Conservation (phyloP, 2,797 vertebrate genomes). For the Myiothlypis coronata region DNA sequence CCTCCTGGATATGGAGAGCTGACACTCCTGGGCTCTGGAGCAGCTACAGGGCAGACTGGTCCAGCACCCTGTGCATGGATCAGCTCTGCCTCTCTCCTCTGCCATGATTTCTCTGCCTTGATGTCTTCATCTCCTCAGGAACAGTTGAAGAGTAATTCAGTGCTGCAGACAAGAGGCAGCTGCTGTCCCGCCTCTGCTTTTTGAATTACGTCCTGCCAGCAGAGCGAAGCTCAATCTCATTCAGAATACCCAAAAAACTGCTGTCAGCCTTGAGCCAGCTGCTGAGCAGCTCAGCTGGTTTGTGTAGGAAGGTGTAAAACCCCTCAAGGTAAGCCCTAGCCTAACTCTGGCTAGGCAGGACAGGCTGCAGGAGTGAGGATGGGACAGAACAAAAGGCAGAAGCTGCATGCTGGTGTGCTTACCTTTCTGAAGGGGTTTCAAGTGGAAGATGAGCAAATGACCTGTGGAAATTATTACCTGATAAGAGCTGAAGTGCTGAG, state of each 20-base stretch:
- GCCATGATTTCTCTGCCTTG: not conserved
- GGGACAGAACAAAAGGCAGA: not conserved
- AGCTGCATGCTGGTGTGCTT: not conserved
- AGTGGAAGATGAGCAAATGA: not conserved
- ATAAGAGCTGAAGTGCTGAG: not conserved
- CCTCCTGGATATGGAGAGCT: not conserved
- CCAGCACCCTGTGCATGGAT: not conserved
- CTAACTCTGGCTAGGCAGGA: fast-evolving
- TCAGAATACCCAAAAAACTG: not conserved
- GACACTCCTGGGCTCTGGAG: not conserved
- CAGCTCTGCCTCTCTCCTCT: not conserved
- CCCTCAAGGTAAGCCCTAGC: not conserved
- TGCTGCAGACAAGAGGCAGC: not conserved
- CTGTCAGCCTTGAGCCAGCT: not conserved
- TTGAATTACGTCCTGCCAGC: not conserved
- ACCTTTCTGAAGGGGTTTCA: not conserved
- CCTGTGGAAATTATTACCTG: not conserved
- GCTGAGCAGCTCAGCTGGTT: not conserved
- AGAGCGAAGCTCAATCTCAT: not conserved
- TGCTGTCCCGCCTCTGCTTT: not conserved
- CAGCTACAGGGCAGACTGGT: not conserved
- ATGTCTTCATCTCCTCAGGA: not conserved
- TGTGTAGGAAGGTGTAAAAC: not conserved
- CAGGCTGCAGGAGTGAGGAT: not conserved
- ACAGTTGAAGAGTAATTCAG: not conserved